Base-by-base conservation (phyloP, 2,888 invertebrate species). In the Brenthis daphne region DNA sequence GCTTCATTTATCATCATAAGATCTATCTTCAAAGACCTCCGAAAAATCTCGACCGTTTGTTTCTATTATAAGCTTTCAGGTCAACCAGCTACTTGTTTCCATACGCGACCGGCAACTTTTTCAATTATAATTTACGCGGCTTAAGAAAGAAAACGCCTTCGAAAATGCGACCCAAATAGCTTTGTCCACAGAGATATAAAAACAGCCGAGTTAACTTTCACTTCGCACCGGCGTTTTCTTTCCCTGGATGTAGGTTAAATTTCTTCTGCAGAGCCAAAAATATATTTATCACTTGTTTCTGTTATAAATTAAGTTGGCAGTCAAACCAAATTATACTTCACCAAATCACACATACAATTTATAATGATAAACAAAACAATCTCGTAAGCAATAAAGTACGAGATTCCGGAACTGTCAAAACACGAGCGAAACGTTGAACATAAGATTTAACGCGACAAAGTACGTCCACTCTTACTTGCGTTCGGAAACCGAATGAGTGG, bases 401-500 rank as follows among this genome's bases (percentile, higher is more conserved):
- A 64, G 70, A 81, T 77, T 78, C 77, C 73, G 73, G 74, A 85
- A 80, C 80, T 85, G 82, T 86, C 86, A 85, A 87, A 88, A 87
- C 82, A 87, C 88, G 90, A 87, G 86, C 85, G 84, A 78, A 83
- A 76, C 81, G 81, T 43, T 43, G 37, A 43, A 83, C 82, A 50
- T 47, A 81, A 77, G 75, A 75, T 47, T 57, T 12, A 53, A 77
- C 80, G 82, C 77, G 66, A 75, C 76, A 73, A 71, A 78, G 77
- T 74, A 75, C 92, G 89, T 86, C 90, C 80, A 76, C 80, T 75
- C 81, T 75, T 80, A 76, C 71, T 80, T 79, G 76, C 86, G 88
- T 82, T 89, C 88, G 82, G 78, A 85, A 85, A 87, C 90, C 87
- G 92, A 92, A 91, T 92, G 90, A 85, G 84, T 82, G 86, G 87